A percentile compares a stretch with the other conserved stretches of the same genome.
phyloP scores from a whole-genome alignment of 2,113 vertebrate genomes.

The Sapayoa aenigma region DNA sequence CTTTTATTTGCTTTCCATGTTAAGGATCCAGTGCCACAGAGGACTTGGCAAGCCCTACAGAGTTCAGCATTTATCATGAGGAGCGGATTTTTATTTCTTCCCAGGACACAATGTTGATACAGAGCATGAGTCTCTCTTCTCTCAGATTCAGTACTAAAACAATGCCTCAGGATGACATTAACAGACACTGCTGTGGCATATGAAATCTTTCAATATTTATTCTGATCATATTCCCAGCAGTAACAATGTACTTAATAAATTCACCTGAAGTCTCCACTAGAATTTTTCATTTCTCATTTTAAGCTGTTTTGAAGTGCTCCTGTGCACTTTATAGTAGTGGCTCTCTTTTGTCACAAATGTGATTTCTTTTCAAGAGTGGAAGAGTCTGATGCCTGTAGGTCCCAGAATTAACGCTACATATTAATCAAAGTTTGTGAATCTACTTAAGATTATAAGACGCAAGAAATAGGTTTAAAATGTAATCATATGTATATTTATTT shows the following conservation, averaged over 20 bases:
- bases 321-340: neutral
- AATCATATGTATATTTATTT: neutral
- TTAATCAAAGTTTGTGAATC: neutral
- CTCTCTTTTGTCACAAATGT: neutral
- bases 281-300: slow-evolving; percentile 28
- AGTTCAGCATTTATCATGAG: neutral
- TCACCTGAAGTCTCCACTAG: slow-evolving; percentile 37
- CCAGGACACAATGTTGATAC: neutral
- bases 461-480: neutral
- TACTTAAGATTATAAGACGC: neutral
- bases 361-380: neutral
- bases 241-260: slow-evolving; percentile 44
- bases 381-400: neutral
- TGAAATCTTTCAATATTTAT: slow-evolving; percentile 38
- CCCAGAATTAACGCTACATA: neutral
- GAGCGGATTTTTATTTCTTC: slow-evolving; percentile 24
- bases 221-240: slow-evolving; percentile 39
- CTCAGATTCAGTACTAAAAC: neutral
- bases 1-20: slow-evolving; percentile 8
- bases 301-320: slow-evolving; percentile 8
- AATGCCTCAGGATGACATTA: slow-evolving; percentile 15
- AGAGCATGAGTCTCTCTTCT: neutral
- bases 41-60: neutral
- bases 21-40: slow-evolving; percentile 1
- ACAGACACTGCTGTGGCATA: neutral